phyloP scores from a whole-genome alignment of 2,113 vertebrate genomes.

The Grallaria varia region DNA sequence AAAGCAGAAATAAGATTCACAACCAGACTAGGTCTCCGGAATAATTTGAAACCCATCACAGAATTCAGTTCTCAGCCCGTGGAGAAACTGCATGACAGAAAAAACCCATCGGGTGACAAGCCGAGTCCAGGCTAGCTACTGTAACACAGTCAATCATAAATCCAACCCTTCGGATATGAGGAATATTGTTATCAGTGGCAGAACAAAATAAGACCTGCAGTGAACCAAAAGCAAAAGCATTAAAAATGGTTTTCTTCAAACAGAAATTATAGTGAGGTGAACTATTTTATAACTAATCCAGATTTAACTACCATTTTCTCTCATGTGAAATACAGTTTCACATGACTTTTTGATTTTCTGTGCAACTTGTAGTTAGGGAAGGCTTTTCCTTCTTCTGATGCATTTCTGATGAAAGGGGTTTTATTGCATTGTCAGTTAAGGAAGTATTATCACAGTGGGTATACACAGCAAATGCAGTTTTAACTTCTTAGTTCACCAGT shows the following conservation, averaged over 20 bases:
- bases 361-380: background rate
- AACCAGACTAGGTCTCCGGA: background rate
- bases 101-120: rapidly evolving
- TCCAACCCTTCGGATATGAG: background rate
- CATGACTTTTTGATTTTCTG: background rate
- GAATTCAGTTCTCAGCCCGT: background rate
- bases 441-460: slow-evolving; percentile 31
- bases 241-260: background rate
- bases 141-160: background rate
- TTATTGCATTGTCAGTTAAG: slow-evolving; percentile 38
- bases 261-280: background rate
- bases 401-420: background rate
- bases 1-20: background rate
- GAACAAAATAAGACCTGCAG: background rate
- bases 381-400: background rate
- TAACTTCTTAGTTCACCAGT: slow-evolving; percentile 65
- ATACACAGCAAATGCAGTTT: slow-evolving; percentile 41
- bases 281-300: background rate
- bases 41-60: background rate
- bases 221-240: background rate
- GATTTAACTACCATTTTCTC: background rate
- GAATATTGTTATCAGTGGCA: background rate
- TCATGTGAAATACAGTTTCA: background rate
- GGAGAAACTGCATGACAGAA: background rate
- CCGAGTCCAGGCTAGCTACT: background rate